Conservation (phyloP, 1,140 invertebrate species). For the Dreissena polymorpha region DNA sequence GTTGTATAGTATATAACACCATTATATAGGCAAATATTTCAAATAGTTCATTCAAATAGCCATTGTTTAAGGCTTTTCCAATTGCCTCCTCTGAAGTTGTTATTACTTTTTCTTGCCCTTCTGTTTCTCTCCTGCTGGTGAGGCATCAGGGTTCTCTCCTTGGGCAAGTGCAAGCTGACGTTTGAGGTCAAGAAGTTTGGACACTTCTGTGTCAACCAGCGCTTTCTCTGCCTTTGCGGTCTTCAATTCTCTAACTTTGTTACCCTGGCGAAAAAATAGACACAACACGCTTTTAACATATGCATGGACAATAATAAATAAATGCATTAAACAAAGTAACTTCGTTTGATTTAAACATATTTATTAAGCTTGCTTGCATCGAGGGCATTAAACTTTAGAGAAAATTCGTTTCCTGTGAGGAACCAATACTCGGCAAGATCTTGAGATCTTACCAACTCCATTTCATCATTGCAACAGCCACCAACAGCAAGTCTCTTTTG, state of each 20-base stretch:
- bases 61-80: background rate
- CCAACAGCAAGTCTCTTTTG: too few species aligned
- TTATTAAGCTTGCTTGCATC: background rate
- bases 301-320: background rate
- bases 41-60: too few species aligned
- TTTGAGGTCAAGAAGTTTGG: slow-evolving; percentile 87
- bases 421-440: too few species aligned
- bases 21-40: too few species aligned
- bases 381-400: background rate
- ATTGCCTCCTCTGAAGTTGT: background rate
- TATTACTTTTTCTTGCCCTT: slow-evolving; percentile 53
- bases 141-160: slow-evolving; percentile 75
- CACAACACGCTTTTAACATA: slow-evolving; percentile 13
- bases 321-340: background rate
- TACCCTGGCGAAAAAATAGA: slow-evolving; percentile 82
- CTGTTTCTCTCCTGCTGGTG: slow-evolving; percentile 61
- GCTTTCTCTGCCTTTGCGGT: slow-evolving; percentile 86
- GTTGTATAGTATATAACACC: too few species aligned
- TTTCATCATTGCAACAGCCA: too few species aligned
- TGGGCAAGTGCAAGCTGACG: slow-evolving; percentile 83
- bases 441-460: too few species aligned
- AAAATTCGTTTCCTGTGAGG: background rate
- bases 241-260: slow-evolving; percentile 87
- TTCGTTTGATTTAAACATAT: background rate
- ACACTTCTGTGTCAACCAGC: slow-evolving; percentile 87